Evolutionary conservation across 2,797 vertebrate species (phyloP).

Genomic region (Mastacembelus armatus): DNA sequence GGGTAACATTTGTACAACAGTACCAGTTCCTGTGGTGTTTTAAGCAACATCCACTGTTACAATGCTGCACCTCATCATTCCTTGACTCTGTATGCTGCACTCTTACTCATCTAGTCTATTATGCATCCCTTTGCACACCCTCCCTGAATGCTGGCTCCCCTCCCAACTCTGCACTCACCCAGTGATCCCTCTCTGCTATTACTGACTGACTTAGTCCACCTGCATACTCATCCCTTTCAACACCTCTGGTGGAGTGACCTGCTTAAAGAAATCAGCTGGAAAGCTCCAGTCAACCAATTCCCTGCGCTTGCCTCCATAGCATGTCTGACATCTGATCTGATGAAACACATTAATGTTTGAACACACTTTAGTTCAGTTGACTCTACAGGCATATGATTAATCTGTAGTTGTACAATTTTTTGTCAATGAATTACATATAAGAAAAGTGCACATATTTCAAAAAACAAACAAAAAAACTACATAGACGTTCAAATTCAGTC

Average conservation of each 20-base stretch:
- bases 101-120: slow-evolving; percentile 39
- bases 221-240: slow-evolving; percentile 23
- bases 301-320: slow-evolving; percentile 2
- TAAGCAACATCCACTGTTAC: slow-evolving; percentile 22
- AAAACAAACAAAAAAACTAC: too few species aligned
- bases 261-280: slow-evolving; percentile 28
- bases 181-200: slow-evolving; percentile 24
- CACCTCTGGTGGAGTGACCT: slow-evolving; percentile 39
- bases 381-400: not conserved
- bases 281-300: slow-evolving; percentile 12
- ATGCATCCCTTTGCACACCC: slow-evolving; percentile 33
- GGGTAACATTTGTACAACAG: slow-evolving; percentile 8
- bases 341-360: slow-evolving; percentile 9
- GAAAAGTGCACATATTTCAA: slow-evolving; percentile 47
- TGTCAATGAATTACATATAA: slow-evolving; percentile 38
- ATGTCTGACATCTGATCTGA: slow-evolving; percentile 23
- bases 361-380: slow-evolving; percentile 7
- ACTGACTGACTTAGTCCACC: slow-evolving; percentile 39
- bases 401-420: slow-evolving; percentile 20
- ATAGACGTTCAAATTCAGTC: slow-evolving; percentile 48
- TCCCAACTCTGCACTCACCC: slow-evolving; percentile 10
- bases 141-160: slow-evolving; percentile 17
- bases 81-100: slow-evolving; percentile 32
- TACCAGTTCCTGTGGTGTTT: slow-evolving; percentile 15
- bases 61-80: slow-evolving; percentile 20